Base-by-base conservation (phyloP, 2,888 invertebrate species). In the Heliconius erato region DNA sequence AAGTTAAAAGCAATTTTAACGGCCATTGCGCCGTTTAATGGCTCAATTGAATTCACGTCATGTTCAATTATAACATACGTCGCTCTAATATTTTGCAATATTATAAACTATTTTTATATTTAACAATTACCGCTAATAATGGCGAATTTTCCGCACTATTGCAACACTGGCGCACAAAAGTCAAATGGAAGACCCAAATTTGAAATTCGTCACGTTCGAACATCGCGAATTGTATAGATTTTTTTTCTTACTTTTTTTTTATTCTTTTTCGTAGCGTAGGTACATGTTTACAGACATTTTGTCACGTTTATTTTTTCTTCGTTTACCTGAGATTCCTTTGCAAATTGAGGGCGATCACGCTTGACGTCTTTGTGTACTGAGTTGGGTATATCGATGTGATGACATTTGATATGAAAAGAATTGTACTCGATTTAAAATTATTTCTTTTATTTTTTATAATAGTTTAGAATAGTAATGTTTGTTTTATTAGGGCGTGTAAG, bases 211-310 rank as follows among this genome's bases (percentile, higher is more conserved):
- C 90, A 92, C 92, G 84, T 81, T 65, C 81, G 79, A 83, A 71
- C 87, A 88, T 89, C 91, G 91, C 89, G 88, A 86, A 90, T 91
- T 91, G 91, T 89, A 89, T 89, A 84, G 80, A 89, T 88, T 90
- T 91, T 93, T 89, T 87, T 86, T 82, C 26, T 5, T 14, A 4
- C 11, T 71, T 71, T 71, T 71, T 71, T 72, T 44, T 26, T 26
- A 90, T 90, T 87, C 88, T 88, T 78, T 86, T 84, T 87, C 89
- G 91, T 89, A 87, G 84, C 88, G 90, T 92, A 95, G 95, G 95
- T 95, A 96, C 94, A 92, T 96, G 95, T 95, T 95, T 95, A 94
- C 94, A 91, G 93, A 94, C 95, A 95, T 95, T 95, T 94, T 95
- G 95, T 96, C 95, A 96, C 95, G 95, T 95, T 91, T 92, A 88